These are phyloP conservation scores for Tigriopus japonicus DNA, from an alignment of 1,140 invertebrate genomes.

Conservation along the genomic window DNA sequence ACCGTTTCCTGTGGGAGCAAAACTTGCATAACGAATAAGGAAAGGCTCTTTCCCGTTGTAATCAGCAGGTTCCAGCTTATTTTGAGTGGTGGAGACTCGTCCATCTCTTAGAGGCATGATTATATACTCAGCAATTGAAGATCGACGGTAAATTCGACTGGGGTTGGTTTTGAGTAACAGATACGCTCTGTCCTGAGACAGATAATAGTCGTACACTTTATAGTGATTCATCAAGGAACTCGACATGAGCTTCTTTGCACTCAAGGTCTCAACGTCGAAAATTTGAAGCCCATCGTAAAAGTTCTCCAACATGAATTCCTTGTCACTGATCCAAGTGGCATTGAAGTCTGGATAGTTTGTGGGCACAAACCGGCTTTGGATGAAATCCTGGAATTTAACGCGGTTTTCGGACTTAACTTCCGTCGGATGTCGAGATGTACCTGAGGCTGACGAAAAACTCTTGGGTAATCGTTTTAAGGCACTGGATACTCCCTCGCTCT, in stretches of 20 bases:
- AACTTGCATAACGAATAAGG: slow-evolving; percentile 7
- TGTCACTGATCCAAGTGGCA: slow-evolving; percentile 14
- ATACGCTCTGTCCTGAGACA: not conserved
- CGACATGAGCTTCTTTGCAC: not conserved
- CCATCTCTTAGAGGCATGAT: not conserved
- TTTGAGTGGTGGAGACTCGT: not conserved
- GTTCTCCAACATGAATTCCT: slow-evolving; percentile 2
- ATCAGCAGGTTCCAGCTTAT: not conserved
- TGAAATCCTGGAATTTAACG: not conserved
- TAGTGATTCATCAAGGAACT: not conserved
- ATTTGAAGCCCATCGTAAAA: not conserved
- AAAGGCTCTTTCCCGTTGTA: not conserved
- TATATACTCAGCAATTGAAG: not conserved
- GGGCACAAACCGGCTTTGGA: not conserved
- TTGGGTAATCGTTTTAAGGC: not conserved
- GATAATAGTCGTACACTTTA: not conserved
- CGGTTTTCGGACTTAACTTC: not conserved
- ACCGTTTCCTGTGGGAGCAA: slow-evolving; percentile 14
- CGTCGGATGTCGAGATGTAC: not conserved
- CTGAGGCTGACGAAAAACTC: not conserved
- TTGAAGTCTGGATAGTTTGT: not conserved
- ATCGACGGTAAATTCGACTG: not conserved
- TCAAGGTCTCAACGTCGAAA: not conserved
- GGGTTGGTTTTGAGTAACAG: not conserved
- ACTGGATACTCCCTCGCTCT: not conserved